Evolutionary conservation across 2,113 vertebrate species (phyloP).

Genomic region (Indicator indicator): DNA sequence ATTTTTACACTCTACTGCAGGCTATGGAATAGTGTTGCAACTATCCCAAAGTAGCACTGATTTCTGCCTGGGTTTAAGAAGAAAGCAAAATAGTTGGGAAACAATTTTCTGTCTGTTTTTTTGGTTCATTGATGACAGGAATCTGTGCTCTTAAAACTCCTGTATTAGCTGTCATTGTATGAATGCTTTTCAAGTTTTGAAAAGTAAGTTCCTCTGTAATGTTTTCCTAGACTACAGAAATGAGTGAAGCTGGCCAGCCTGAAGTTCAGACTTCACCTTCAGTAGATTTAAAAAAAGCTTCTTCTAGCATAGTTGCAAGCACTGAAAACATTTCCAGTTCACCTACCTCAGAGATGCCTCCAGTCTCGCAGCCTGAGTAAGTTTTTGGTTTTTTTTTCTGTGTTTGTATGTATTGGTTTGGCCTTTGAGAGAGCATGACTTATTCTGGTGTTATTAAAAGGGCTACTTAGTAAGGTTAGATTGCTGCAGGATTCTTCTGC

Average conservation of each 20-base stretch:
- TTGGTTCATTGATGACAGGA: neutral
- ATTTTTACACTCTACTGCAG: neutral
- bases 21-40: neutral
- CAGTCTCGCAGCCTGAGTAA: constrained; percentile 82
- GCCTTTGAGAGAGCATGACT: neutral
- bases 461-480: neutral
- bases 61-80: neutral
- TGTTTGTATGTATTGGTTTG: neutral
- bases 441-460: neutral
- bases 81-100: neutral
- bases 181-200: neutral
- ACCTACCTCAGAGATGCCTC: constrained; percentile 91
- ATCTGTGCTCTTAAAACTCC: neutral
- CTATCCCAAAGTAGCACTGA: neutral
- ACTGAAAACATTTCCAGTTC: constrained; percentile 81
- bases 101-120: neutral
- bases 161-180: neutral
- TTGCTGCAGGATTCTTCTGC: neutral
- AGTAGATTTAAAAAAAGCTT: constrained; percentile 66
- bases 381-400: neutral
- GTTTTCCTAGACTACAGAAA: constrained; percentile 67
- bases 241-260: constrained; percentile 50
- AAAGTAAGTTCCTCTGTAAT: neutral
- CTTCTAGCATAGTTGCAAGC: constrained; percentile 59
- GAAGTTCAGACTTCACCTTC: constrained; percentile 66